A percentile compares a stretch with the other conserved stretches of the same genome.
Evolutionary conservation across 2,113 vertebrate species (phyloP).

Genomic region (Ictidomys tridecemlineatus): DNA sequence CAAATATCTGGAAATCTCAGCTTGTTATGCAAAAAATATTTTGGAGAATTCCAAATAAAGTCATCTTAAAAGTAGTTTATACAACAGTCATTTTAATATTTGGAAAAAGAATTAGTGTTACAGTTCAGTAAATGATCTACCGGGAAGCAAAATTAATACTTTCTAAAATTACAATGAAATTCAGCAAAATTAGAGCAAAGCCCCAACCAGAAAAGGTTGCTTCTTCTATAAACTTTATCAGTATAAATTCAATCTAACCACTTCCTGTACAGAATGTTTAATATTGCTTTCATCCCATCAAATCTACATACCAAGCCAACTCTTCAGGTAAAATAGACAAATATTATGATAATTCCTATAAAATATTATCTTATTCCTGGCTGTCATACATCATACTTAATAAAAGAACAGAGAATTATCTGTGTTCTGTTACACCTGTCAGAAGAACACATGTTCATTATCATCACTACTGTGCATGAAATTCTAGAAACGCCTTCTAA

Average conservation of each 20-base stretch:
- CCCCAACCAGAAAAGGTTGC: background rate
- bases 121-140: background rate
- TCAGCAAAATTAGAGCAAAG: background rate
- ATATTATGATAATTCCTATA: constrained; percentile 68
- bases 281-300: background rate
- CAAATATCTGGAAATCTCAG: background rate
- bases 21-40: background rate
- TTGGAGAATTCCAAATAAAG: background rate
- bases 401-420: constrained; percentile 42
- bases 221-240: background rate
- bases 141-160: background rate
- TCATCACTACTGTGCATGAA: constrained; percentile 56
- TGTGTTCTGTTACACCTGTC: constrained; percentile 34
- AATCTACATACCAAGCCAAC: constrained; percentile 27
- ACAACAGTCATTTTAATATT: background rate
- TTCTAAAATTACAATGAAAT: constrained; percentile 3
- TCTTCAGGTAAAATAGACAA: constrained; percentile 30
- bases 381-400: constrained; percentile 56
- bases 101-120: background rate
- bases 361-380: constrained; percentile 56
- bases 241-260: background rate
- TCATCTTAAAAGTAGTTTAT: background rate
- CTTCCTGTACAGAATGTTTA: constrained; percentile 11
- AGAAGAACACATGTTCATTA: constrained; percentile 65
- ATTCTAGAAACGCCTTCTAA: constrained; percentile 45